These are phyloP conservation scores for Gobiocypris rarus DNA, from an alignment of 2,113 vertebrate genomes.

Conservation along the genomic window DNA sequence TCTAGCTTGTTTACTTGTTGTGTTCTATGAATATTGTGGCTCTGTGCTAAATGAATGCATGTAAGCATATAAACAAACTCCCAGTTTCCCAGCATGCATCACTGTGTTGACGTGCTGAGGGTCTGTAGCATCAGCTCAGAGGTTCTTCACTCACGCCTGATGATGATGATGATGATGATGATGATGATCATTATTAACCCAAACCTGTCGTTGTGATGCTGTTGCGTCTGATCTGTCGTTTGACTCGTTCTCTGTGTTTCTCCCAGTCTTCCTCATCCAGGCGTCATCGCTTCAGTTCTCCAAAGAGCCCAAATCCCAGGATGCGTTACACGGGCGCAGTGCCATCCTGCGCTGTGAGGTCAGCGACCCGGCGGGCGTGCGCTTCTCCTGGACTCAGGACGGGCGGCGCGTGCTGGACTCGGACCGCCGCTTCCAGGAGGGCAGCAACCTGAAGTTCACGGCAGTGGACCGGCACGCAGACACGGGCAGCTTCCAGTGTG, in stretches of 20 bases:
- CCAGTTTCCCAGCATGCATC: too few relatives aligned
- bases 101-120: too few relatives aligned
- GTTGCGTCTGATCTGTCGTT: neutral
- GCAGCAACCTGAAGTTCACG: slow-evolving; percentile 89
- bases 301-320: slow-evolving; percentile 94
- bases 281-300: slow-evolving; percentile 82
- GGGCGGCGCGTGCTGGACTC: slow-evolving; percentile 73
- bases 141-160: too few relatives aligned
- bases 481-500: slow-evolving; percentile 87
- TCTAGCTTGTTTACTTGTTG: too few relatives aligned
- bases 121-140: too few relatives aligned
- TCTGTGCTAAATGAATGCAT: too few relatives aligned
- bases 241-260: neutral
- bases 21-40: too few relatives aligned
- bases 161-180: too few relatives aligned
- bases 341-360: slow-evolving; percentile 96
- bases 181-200: too few relatives aligned
- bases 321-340: slow-evolving; percentile 91
- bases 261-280: slow-evolving; percentile 69
- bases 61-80: too few relatives aligned
- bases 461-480: slow-evolving; percentile 87
- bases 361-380: slow-evolving; percentile 68
- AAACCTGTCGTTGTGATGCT: too few relatives aligned
- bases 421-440: slow-evolving; percentile 86
- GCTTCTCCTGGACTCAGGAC: slow-evolving; percentile 84